These are phyloP conservation scores for Ernsta delagoae DNA, from an alignment of 2,888 invertebrate genomes.

Conservation along the genomic window DNA sequence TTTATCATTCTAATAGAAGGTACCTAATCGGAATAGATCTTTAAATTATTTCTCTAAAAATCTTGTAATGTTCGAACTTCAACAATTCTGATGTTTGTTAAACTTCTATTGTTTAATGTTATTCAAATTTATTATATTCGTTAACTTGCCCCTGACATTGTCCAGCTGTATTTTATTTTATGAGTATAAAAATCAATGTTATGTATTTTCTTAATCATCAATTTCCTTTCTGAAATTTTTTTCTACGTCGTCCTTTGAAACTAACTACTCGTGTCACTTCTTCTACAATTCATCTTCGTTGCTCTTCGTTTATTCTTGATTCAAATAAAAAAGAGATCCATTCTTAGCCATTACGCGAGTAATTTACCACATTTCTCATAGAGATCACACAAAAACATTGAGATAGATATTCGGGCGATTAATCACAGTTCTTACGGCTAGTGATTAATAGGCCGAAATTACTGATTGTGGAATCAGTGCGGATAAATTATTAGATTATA, in stretches of 20 bases:
- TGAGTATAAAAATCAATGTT: no score
- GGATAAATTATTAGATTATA: constrained; percentile 15
- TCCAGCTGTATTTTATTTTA: neutral
- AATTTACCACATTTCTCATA: constrained; percentile 23
- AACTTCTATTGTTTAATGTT: no score
- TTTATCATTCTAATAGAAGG: neutral
- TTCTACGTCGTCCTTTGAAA: no score
- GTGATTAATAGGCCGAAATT: constrained; percentile 31
- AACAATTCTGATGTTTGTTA: no score
- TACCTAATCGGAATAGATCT: neutral
- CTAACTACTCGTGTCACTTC: neutral
- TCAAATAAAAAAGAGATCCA: constrained; percentile 18
- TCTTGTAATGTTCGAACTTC: no score
- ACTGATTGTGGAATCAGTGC: neutral
- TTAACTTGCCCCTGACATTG: no score
- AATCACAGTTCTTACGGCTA: constrained; percentile 28
- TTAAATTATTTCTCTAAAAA: no score
- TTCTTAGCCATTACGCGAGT: constrained; percentile 19
- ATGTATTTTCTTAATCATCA: no score
- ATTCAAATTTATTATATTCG: no score
- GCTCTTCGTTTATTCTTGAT: neutral
- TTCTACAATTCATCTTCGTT: constrained; percentile 4
- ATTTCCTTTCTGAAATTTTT: no score
- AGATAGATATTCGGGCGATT: constrained; percentile 30
- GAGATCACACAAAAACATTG: constrained; percentile 32